phyloP scores from a whole-genome alignment of 2,797 vertebrate genomes.

The Rousettus madagascariensis region DNA sequence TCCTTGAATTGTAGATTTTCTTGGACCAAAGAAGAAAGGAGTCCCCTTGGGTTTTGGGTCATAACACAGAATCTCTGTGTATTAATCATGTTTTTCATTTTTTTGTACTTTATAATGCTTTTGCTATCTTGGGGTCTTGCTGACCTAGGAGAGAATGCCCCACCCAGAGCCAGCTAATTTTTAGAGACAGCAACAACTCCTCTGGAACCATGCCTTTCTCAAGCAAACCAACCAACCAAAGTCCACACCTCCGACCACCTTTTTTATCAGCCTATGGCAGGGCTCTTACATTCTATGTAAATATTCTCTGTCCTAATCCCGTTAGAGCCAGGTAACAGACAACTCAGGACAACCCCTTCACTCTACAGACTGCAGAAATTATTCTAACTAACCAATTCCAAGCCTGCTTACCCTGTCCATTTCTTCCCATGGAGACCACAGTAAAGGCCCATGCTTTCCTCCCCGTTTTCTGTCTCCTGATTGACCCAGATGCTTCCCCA shows the following conservation, averaged over 20 bases:
- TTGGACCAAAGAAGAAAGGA: neutral
- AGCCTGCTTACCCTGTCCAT: neutral
- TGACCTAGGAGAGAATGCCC: neutral
- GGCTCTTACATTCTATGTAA: neutral
- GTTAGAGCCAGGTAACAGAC: neutral
- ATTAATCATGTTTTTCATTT: neutral
- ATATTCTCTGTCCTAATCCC: neutral
- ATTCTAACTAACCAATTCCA: neutral
- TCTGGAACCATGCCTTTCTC: neutral
- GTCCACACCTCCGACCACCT: neutral
- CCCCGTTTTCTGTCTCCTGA: neutral
- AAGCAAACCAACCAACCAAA: neutral
- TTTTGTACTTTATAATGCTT: neutral
- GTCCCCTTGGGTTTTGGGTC: neutral
- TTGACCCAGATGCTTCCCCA: neutral
- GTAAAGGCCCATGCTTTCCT: neutral
- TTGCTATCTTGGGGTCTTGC: neutral
- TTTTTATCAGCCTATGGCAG: neutral
- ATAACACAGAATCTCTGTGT: neutral
- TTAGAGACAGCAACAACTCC: neutral
- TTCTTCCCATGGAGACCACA: neutral
- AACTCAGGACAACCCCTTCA: neutral
- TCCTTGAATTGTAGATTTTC: neutral
- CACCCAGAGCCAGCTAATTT: neutral
- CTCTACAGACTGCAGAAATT: neutral